Evolutionary conservation across 1,140 invertebrate species (phyloP).

Genomic region (Tetramorium simillimum): DNA sequence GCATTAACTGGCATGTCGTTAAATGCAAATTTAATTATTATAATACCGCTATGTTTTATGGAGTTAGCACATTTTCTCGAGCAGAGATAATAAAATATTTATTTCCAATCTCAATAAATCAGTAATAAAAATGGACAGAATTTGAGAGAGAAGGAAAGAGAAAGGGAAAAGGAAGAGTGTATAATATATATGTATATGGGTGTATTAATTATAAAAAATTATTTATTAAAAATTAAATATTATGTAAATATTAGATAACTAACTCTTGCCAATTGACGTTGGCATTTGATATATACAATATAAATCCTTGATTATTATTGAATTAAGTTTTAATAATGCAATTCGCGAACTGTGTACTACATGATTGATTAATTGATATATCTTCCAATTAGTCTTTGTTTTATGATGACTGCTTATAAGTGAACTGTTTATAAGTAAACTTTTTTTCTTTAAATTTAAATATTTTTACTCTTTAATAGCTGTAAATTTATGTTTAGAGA

Average conservation of each 20-base stretch:
- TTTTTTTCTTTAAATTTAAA: neutral
- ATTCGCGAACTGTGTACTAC: neutral
- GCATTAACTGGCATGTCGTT: conserved; percentile 53
- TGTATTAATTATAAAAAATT: no score
- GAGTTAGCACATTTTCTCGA: conserved; percentile 39
- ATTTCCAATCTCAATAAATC: conserved; percentile 14
- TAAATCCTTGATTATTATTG: conserved; percentile 19
- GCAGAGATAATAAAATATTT: conserved; percentile 55
- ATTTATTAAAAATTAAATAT: no score
- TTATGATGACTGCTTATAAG: neutral
- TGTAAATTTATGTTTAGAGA: neutral
- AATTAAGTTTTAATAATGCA: neutral
- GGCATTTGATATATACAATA: neutral
- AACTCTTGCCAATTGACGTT: neutral
- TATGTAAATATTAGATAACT: neutral
- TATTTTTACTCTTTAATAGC: neutral
- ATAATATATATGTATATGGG: neutral
- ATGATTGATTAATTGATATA: neutral
- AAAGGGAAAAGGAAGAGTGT: neutral
- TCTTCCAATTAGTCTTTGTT: neutral
- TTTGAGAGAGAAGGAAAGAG: neutral
- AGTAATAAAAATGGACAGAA: neutral
- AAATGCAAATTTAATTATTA: conserved; percentile 67
- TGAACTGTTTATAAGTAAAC: neutral
- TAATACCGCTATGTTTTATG: conserved; percentile 39